A percentile compares a stretch with the other conserved stretches of the same genome.
These are phyloP conservation scores for Hydractinia echinata DNA, from an alignment of 30 jellyfish, hydroid and myxozoan genomes.

Conservation along the genomic window DNA sequence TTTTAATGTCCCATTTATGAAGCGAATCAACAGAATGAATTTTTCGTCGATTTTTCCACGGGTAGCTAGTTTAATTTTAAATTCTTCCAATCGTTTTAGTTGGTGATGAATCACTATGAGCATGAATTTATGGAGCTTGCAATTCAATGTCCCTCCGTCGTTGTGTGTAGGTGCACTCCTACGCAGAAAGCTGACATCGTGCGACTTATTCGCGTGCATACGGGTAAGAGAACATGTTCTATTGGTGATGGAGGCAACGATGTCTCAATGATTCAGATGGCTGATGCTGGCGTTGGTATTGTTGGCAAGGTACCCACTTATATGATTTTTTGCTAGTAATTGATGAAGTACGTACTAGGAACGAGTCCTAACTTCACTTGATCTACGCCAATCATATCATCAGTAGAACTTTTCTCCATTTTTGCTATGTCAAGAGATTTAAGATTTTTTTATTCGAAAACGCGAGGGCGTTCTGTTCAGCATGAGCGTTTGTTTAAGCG, in stretches of 20 bases:
- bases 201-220: constrained; percentile 62
- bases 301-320: constrained; percentile 74
- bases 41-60: too few relatives aligned
- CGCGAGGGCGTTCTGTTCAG: too few relatives aligned
- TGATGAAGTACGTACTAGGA: too few relatives aligned
- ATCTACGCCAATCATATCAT: too few relatives aligned
- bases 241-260: constrained; percentile 99
- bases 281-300: constrained; percentile 98
- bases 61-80: background rate
- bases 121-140: constrained; percentile 99
- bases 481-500: too few relatives aligned
- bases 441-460: too few relatives aligned
- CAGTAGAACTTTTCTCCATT: too few relatives aligned
- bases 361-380: too few relatives aligned
- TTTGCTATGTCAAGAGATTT: too few relatives aligned
- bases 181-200: constrained; percentile 97
- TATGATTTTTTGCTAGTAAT: too few relatives aligned
- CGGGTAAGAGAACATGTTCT: constrained; percentile 95
- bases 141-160: constrained; percentile 98
- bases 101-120: constrained; percentile 80
- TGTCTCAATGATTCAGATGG: constrained; percentile 99
- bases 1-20: too few relatives aligned
- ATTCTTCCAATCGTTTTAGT: constrained; percentile 31
- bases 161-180: constrained; percentile 96
- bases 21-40: background rate